phyloP scores from a whole-genome alignment of 2,797 vertebrate genomes.

The Lithobates pipiens region DNA sequence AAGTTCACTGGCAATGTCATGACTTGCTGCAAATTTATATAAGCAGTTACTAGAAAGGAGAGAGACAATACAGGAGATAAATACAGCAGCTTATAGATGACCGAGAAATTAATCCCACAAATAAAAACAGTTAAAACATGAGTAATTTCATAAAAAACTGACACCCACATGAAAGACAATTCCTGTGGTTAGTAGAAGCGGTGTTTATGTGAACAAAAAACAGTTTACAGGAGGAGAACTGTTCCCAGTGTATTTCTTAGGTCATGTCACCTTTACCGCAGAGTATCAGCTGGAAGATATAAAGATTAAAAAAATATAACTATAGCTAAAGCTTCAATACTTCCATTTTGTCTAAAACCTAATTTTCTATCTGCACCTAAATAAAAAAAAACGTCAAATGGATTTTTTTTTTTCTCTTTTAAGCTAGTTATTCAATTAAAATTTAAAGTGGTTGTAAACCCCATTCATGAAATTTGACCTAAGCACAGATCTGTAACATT shows the following conservation, averaged over 20 bases:
- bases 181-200: constrained; percentile 31
- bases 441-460: too few relatives aligned
- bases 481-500: too few relatives aligned
- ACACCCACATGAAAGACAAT: constrained; percentile 34
- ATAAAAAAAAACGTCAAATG: too few relatives aligned
- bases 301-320: background rate
- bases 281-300: constrained; percentile 13
- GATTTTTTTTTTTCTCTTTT: too few relatives aligned
- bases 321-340: background rate
- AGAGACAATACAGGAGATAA: constrained; percentile 12
- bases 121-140: background rate
- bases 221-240: constrained; percentile 4
- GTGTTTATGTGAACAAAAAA: constrained; percentile 16
- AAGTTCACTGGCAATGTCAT: background rate
- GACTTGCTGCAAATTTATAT: background rate
- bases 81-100: constrained; percentile 15
- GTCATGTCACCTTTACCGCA: constrained; percentile 34
- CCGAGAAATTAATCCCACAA: constrained; percentile 4
- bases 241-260: constrained; percentile 18
- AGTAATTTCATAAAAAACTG: constrained; percentile 17
- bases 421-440: too few relatives aligned
- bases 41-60: background rate
- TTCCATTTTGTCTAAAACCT: background rate
- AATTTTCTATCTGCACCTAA: too few relatives aligned
- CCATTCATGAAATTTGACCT: too few relatives aligned